phyloP scores from a whole-genome alignment of 2,113 vertebrate genomes.

The Rhinoptilus africanus region DNA sequence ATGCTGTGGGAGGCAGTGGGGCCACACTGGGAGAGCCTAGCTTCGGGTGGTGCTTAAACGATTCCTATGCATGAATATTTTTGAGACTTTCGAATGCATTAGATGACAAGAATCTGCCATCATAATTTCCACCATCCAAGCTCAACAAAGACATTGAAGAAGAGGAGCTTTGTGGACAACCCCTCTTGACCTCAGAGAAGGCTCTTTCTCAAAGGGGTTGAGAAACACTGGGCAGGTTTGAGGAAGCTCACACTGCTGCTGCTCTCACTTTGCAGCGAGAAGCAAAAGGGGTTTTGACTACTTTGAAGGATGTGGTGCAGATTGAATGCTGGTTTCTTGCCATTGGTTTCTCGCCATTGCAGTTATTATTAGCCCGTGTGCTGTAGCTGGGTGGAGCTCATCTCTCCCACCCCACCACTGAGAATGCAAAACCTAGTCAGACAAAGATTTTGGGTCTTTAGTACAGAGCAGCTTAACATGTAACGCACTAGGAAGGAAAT shows the following conservation, averaged over 20 bases:
- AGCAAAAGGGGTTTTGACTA: background rate
- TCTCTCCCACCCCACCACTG: background rate
- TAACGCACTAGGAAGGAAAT: background rate
- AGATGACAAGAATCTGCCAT: background rate
- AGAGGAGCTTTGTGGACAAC: background rate
- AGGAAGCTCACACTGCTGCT: background rate
- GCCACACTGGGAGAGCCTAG: background rate
- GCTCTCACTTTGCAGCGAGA: background rate
- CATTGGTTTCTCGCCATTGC: fast-evolving
- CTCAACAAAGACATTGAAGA: background rate
- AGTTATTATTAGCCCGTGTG: background rate
- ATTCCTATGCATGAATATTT: background rate
- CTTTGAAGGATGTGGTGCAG: background rate
- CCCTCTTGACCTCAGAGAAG: background rate
- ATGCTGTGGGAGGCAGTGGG: background rate
- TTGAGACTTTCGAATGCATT: background rate
- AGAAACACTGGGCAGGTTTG: background rate
- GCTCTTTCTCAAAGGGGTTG: background rate
- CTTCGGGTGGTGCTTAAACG: background rate
- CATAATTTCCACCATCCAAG: background rate
- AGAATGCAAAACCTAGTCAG: background rate
- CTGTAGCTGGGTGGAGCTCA: background rate
- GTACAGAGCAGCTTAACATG: background rate
- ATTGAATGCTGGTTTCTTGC: background rate
- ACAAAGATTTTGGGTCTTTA: background rate